These are phyloP conservation scores for Drosophila ananassae DNA, from an alignment of 1,140 invertebrate species.

Conservation along the genomic window DNA sequence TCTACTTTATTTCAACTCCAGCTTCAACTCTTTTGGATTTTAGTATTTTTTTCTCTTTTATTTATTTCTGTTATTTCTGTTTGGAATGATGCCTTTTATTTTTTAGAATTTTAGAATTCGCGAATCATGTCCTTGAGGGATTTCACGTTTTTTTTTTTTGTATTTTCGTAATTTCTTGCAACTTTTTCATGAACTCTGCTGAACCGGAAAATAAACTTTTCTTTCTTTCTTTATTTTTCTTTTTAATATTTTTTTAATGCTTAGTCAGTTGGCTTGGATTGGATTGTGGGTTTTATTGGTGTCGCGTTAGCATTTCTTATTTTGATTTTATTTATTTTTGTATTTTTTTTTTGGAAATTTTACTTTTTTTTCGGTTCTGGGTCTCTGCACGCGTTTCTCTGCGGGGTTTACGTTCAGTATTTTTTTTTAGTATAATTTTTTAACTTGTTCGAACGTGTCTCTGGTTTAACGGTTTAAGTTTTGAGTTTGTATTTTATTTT, in stretches of 20 bases:
- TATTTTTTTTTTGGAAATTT: conserved; percentile 11
- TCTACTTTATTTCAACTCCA: not conserved
- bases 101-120: conserved; percentile 38
- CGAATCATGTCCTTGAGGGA: conserved; percentile 54
- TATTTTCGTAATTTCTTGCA: conserved; percentile 19
- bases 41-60: not conserved
- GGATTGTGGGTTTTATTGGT: not conserved
- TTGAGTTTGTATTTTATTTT: conserved; percentile 34
- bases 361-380: not conserved
- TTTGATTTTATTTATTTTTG: conserved; percentile 20
- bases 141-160: conserved; percentile 10
- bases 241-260: not conserved
- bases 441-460: conserved; percentile 5
- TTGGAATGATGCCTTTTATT: conserved; percentile 33
- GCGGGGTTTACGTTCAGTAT: not conserved
- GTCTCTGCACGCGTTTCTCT: not conserved
- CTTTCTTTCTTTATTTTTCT: too few species aligned
- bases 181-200: conserved; percentile 10
- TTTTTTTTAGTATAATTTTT: too few species aligned
- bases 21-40: conserved; percentile 3
- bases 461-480: not conserved
- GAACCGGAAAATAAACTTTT: conserved; percentile 6
- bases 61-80: not conserved
- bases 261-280: conserved; percentile 5
- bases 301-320: conserved; percentile 15